phyloP scores from a whole-genome alignment of 2,797 vertebrate species.

The Gambelia wislizenii region DNA sequence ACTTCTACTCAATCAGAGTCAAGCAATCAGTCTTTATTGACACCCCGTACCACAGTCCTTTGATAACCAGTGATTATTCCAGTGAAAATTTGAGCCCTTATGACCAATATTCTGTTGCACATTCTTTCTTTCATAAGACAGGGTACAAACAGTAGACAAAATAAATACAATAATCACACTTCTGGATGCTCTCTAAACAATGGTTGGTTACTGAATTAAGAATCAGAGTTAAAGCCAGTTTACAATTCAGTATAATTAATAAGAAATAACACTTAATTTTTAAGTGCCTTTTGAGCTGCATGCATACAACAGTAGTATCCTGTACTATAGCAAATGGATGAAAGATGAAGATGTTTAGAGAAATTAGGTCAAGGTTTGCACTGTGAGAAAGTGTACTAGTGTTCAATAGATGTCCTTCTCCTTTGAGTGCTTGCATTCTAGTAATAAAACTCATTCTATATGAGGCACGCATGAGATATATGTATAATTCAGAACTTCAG shows the following conservation, averaged over 20 bases:
- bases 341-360: constrained; percentile 2
- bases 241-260: constrained; percentile 1
- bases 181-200: neutral
- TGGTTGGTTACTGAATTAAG: neutral
- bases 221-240: neutral
- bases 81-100: too few relatives aligned
- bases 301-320: neutral
- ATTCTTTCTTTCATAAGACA: neutral
- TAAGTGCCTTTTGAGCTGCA: constrained; percentile 4
- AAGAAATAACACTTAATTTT: constrained; percentile 1
- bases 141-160: neutral
- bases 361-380: constrained; percentile 23
- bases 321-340: neutral
- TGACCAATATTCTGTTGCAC: neutral
- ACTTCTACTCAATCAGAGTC: too few relatives aligned
- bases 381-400: neutral
- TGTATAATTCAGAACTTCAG: neutral
- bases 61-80: too few relatives aligned
- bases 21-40: too few relatives aligned
- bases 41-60: too few relatives aligned
- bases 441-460: constrained; percentile 36
- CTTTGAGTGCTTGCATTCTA: neutral
- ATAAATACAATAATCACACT: neutral
- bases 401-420: neutral
- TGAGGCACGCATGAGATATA: constrained; percentile 16